These are phyloP conservation scores for Cephonodes hylas DNA, from an alignment of 2,888 invertebrate genomes.

Conservation along the genomic window DNA sequence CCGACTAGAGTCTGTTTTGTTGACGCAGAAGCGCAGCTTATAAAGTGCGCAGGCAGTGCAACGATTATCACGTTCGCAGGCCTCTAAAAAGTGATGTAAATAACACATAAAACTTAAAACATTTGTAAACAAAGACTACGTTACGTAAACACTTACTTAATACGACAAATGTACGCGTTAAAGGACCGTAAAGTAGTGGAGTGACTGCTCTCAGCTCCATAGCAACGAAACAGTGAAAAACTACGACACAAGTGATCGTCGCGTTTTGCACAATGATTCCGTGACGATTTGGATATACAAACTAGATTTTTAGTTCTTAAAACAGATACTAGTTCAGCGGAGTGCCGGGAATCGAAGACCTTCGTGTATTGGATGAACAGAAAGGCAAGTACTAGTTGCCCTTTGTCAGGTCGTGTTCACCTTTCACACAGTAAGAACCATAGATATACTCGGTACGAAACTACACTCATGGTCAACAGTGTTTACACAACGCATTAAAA, in stretches of 20 bases:
- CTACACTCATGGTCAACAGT: constrained; percentile 54
- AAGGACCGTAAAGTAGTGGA: constrained; percentile 41
- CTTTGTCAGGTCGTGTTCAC: constrained; percentile 56
- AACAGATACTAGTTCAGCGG: constrained; percentile 54
- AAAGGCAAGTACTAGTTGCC: constrained; percentile 72
- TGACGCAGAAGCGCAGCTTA: constrained; percentile 77
- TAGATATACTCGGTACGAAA: constrained; percentile 25
- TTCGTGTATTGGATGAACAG: constrained; percentile 76
- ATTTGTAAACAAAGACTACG: constrained; percentile 58
- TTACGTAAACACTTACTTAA: constrained; percentile 39
- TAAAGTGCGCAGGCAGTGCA: constrained; percentile 78
- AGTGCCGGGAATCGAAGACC: constrained; percentile 65
- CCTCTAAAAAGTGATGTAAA: constrained; percentile 73
- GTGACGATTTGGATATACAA: constrained; percentile 55
- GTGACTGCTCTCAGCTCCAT: constrained; percentile 56
- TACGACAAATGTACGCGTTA: constrained; percentile 13
- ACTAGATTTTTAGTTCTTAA: constrained; percentile 40
- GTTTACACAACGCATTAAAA: constrained; percentile 43
- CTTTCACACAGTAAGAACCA: constrained; percentile 36
- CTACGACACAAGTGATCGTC: constrained; percentile 69
- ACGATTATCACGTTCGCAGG: constrained; percentile 74
- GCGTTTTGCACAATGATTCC: constrained; percentile 61
- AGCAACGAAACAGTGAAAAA: constrained; percentile 66
- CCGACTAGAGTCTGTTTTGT: constrained; percentile 59
- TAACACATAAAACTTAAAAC: constrained; percentile 59